Evolutionary conservation across 2,797 vertebrate species (phyloP), one percentile per base, ranked within the genome.

Genomic region (Manis pentadactyla): DNA sequence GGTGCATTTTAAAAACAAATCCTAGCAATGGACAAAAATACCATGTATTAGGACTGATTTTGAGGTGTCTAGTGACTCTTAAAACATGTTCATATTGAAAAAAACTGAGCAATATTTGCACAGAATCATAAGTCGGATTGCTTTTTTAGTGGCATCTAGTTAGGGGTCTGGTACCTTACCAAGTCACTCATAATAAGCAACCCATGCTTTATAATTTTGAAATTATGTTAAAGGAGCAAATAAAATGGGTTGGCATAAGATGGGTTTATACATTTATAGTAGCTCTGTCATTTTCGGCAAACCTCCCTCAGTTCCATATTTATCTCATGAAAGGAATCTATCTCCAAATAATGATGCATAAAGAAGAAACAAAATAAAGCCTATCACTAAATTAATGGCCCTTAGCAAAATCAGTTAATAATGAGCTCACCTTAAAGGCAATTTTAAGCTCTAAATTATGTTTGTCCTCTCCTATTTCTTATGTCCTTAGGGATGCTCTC

Each of bases 61-160:
- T 69, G 15, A 59, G 79, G 61, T 90, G 12, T 87, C 37, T 63
- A 55, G 39, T 42, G 71, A 7, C 68, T 88, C 96, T 83, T 66
- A 57, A 93, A 66, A 74, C 0, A 6, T 71, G 13, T 88, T 92
- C 66, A 64, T 61, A 34, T 88, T 97, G 93, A 95, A 81, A 94
- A 46, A 94, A 86, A 39, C 71, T 64, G 77, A 95, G 46, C 59
- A 95, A 78, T 55, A 82, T 68, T 25, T 90, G 93, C 90, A 96
- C 55, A 97, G 69, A 94, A 92, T 49, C 87, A 11, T 92, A 78
- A 96, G 87, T 96, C 83, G 93, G 77, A 73, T 74, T 96, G 61
- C 59, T 69, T 93, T 90, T 84, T 91, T 87, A 37, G 78, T 92
- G 84, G 39, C 66, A 14, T 86, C 75, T 63, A 71, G 51, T 96